Percentiles rank a stretch among this genome's conserved stretches.
These are phyloP conservation scores for Caenorhabditis inopinata DNA, from an alignment of 1,140 invertebrate species.

Conservation along the genomic window DNA sequence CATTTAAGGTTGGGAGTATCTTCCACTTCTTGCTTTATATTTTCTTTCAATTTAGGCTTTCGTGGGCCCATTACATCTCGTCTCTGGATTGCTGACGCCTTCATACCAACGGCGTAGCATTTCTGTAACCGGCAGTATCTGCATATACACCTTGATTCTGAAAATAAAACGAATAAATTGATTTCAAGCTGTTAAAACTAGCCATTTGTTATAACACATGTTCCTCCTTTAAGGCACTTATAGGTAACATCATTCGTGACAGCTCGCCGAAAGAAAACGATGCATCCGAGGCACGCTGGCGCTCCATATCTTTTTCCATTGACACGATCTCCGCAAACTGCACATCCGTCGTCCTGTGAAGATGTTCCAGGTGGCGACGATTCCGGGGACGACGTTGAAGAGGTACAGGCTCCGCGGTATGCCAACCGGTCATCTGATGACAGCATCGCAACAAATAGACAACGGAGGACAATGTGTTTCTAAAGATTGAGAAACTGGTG, in stretches of 20 bases:
- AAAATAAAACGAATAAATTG: too few species aligned
- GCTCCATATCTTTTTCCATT: conserved; percentile 44
- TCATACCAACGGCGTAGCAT: conserved; percentile 43
- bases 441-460: neutral
- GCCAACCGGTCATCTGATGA: neutral
- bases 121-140: conserved; percentile 44
- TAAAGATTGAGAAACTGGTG: too few species aligned
- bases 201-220: conserved; percentile 31
- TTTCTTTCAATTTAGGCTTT: conserved; percentile 11
- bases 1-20: neutral
- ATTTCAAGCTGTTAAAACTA: neutral
- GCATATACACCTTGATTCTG: conserved; percentile 48
- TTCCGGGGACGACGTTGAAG: neutral
- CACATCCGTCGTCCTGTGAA: neutral
- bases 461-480: neutral
- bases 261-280: conserved; percentile 43
- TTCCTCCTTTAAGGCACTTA: conserved; percentile 28
- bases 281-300: conserved; percentile 45
- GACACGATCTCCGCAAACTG: conserved; percentile 38
- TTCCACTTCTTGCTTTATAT: neutral
- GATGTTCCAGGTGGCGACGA: neutral
- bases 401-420: neutral
- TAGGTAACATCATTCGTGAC: conserved; percentile 34
- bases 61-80: conserved; percentile 44
- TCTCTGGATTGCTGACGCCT: conserved; percentile 39